Evolutionary conservation across 2,888 invertebrate species (phyloP), one percentile per base, ranked within the genome.

Genomic region (Phoenoteleia sp.): DNA sequence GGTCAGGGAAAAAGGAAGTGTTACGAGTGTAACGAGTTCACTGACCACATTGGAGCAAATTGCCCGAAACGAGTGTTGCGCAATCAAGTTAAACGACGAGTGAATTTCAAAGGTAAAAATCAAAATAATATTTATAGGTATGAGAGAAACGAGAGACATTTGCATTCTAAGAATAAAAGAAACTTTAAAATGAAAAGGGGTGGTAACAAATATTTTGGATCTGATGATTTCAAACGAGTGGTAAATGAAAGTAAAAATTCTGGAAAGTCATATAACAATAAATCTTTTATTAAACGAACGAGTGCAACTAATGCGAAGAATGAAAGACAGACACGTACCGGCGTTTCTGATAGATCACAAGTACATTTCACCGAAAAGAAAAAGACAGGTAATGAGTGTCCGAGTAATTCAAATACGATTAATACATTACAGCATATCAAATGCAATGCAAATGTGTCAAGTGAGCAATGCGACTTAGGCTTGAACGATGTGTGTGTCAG

Each of bases 21-120:
- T n/a, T 58, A 39, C 36, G 58, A 58, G 9, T 58, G 58, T n/a
- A 36, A 58, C 13, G 13, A 23, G n/a, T 58, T 58, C 5, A 29
- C 36, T 1, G 11, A 33, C 6, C 58, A 58, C 21, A 29, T 58
- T 15, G 33, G 21, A 21, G 58, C n/a, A 3, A 19, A 58, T 7
- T 58, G 58, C 13, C 58, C 58, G 33, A n/a, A n/a, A n/a, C n/a
- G n/a, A n/a, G n/a, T n/a, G n/a, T n/a, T n/a, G n/a, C n/a, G n/a
- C n/a, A n/a, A n/a, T n/a, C n/a, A n/a, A n/a, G n/a, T n/a, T n/a
- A n/a, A n/a, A n/a, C n/a, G n/a, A n/a, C n/a, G n/a, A n/a, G n/a
- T n/a, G n/a, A n/a, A n/a, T n/a, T n/a, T n/a, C n/a, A n/a, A n/a
- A n/a, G n/a, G n/a, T n/a, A n/a, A n/a, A n/a, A n/a, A n/a, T n/a